Evolutionary conservation across 2,113 vertebrate genomes (phyloP), one percentile per base, ranked within the genome.

Genomic region (Lamprotornis superbus): DNA sequence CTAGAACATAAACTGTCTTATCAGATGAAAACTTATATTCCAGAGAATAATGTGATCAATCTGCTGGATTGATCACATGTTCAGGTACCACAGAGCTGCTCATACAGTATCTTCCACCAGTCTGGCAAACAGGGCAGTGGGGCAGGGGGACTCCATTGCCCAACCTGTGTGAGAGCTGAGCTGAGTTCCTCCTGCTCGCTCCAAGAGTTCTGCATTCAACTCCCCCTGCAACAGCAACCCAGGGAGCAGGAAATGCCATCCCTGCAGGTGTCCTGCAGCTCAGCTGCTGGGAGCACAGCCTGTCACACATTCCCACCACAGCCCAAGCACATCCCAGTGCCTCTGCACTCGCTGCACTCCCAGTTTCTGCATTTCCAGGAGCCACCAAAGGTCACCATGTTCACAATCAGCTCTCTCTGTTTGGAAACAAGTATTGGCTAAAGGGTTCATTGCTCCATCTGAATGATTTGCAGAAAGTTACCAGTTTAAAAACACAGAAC

Each of bases 381-480:
- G 65, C 83, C 79, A 40, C 18, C 33, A 55, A 80, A 80, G 84
- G 91, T 53, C 90, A 87, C 63, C 85, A 37, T 1, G 30, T 17
- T 83, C 67, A 70, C 78, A 84, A 56, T 7, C 71, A 84, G 63
- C 68, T 80, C 87, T 39, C 0, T 0, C 13, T 85, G 84, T 83
- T 64, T 81, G 76, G 65, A 83, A 91, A 91, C 78, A 91, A 81
- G 89, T 56, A 70, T 5, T 77, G 91, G 89, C 71, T 89, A 44
- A 83, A 63, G 35, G n/a, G 39, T 21, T 76, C 57, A 65, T 46
- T 56, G 44, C 57, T 95, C 57, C 90, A 53, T 46, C 12, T 23
- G 78, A 85, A 69, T 2, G 30, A 85, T 80, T 76, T 80, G 76
- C 82, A 90, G 7, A 28, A 82, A 85, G 63, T 76, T 69, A 59